Conservation (phyloP, 2,888 invertebrate species). For the Agriotes lineatus region DNA sequence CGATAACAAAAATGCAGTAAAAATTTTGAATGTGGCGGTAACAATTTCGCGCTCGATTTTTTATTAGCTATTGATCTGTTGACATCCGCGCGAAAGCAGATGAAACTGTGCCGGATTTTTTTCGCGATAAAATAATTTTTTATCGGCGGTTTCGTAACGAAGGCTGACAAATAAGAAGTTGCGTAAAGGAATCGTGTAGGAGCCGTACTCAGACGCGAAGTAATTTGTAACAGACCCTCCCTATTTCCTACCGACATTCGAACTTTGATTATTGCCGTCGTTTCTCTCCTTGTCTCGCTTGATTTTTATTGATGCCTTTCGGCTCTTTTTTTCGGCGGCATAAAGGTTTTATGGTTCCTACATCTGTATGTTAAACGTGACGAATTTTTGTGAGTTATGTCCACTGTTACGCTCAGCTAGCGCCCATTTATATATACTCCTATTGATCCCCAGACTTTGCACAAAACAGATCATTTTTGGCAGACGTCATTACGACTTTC, state of each 20-base stretch:
- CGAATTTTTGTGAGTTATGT: constrained; percentile 24
- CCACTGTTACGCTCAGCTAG: constrained; percentile 18
- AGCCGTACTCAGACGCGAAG: constrained; percentile 19
- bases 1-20: no score
- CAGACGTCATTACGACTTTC: no score
- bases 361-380: constrained; percentile 26
- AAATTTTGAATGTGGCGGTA: no score
- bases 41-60: not conserved
- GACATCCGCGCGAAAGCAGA: constrained; percentile 9
- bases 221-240: constrained; percentile 29
- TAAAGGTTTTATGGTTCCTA: constrained; percentile 19
- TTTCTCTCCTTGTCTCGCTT: constrained; percentile 22
- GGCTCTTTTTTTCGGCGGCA: constrained; percentile 13
- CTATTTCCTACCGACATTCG: constrained; percentile 26
- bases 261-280: constrained; percentile 23
- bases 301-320: constrained; percentile 30
- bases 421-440: not conserved
- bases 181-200: constrained; percentile 26
- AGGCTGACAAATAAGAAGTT: constrained; percentile 24
- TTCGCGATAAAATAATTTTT: constrained; percentile 18
- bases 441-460: constrained; percentile 16
- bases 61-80: constrained; percentile 1
- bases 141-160: constrained; percentile 14
- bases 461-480: no score
- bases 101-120: constrained; percentile 5